Conservation (phyloP, 2,797 vertebrate genomes). For the Salmo trutta region DNA sequence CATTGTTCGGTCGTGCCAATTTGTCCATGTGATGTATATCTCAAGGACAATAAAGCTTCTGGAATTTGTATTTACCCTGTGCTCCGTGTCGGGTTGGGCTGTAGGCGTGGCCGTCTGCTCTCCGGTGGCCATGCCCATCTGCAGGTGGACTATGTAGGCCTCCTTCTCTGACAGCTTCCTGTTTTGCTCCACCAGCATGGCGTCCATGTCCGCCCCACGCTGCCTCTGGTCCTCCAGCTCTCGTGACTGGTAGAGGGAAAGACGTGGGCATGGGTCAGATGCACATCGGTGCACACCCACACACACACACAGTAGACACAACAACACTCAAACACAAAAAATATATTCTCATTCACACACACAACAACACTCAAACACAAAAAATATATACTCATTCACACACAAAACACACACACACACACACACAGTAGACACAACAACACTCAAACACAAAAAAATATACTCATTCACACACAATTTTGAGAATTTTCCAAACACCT, state of each 20-base stretch:
- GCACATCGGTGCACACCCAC: constrained; percentile 3
- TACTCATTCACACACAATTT: not conserved
- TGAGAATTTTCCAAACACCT: not conserved
- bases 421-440: too few species aligned
- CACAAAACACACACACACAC: too few species aligned
- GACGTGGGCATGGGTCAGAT: not conserved
- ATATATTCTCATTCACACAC: too few species aligned
- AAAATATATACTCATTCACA: not conserved
- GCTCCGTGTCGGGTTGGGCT: constrained; percentile 45
- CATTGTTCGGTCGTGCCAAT: not conserved
- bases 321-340: too few species aligned
- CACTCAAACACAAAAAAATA: not conserved
- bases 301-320: not conserved
- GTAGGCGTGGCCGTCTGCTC: constrained; percentile 43
- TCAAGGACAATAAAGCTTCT: not conserved
- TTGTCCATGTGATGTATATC: not conserved
- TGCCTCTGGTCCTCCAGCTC: constrained; percentile 75
- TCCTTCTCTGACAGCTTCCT: constrained; percentile 85
- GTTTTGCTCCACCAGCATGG: constrained; percentile 83
- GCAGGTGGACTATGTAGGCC: constrained; percentile 86
- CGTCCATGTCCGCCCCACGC: constrained; percentile 84
- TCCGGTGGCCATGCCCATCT: constrained; percentile 69
- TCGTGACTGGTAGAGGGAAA: constrained; percentile 57
- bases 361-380: not conserved
- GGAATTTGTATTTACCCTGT: constrained; percentile 62